Evolutionary conservation across 1,140 invertebrate genomes (phyloP).

Genomic region (Eulimnadia texana): DNA sequence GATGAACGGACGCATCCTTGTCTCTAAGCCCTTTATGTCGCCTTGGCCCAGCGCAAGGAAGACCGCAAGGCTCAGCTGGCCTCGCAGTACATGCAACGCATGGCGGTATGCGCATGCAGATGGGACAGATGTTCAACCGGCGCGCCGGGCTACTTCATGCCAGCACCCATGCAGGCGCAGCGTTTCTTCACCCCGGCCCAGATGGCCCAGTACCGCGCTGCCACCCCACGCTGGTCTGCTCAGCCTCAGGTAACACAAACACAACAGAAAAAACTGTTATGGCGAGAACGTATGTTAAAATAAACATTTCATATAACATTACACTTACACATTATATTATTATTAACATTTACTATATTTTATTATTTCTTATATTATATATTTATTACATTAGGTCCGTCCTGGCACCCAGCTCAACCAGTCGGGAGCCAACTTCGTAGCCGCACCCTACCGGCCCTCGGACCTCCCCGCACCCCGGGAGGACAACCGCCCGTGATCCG

Average conservation of each 20-base stretch:
- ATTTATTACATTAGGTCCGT: too few species aligned
- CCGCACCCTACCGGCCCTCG: constrained; percentile 1
- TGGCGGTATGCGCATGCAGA: constrained; percentile 91
- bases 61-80: constrained; percentile 94
- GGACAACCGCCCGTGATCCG: constrained; percentile 12
- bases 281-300: too few species aligned
- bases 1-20: constrained; percentile 95
- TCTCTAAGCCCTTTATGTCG: constrained; percentile 93
- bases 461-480: constrained; percentile 16
- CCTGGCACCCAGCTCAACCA: constrained; percentile 14
- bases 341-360: too few species aligned
- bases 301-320: too few species aligned
- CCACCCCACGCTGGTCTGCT: constrained; percentile 64
- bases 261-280: too few species aligned
- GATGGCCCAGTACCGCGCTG: constrained; percentile 68
- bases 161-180: constrained; percentile 67
- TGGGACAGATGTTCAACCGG: constrained; percentile 57
- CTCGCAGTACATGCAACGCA: constrained; percentile 93
- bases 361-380: too few species aligned
- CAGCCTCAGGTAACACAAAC: too few species aligned
- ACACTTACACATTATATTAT: too few species aligned
- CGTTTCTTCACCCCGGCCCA: constrained; percentile 75
- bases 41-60: constrained; percentile 95
- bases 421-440: constrained; percentile 4
- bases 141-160: constrained; percentile 78